Conservation (phyloP, 2,113 vertebrate genomes). For the Stigmatopora argus region DNA sequence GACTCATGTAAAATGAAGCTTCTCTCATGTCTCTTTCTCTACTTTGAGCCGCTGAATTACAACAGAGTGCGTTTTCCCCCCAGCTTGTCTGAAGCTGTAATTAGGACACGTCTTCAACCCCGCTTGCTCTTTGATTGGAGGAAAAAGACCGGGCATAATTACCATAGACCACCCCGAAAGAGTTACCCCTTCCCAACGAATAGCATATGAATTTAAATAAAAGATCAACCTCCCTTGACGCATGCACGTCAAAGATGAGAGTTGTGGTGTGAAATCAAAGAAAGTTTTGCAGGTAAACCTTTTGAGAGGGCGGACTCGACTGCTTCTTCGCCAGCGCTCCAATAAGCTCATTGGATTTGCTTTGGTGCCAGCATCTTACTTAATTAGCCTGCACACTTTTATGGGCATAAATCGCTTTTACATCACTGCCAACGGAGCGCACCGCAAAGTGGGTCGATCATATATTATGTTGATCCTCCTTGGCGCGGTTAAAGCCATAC, state of each 20-base stretch:
- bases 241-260: conserved; percentile 5
- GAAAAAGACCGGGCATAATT: conserved; percentile 36
- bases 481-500: conserved; percentile 59
- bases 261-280: conserved; percentile 12
- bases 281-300: conserved; percentile 8
- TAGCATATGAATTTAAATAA: conserved; percentile 48
- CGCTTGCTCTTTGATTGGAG: conserved; percentile 49
- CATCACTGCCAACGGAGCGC: conserved; percentile 56
- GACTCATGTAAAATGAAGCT: conserved; percentile 36
- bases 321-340: conserved; percentile 46
- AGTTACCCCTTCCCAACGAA: conserved; percentile 29
- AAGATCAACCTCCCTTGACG: conserved; percentile 26
- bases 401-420: conserved; percentile 63
- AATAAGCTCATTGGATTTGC: conserved; percentile 66
- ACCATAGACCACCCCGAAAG: conserved; percentile 27
- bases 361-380: conserved; percentile 60
- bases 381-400: conserved; percentile 68
- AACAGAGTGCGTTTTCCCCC: conserved; percentile 44
- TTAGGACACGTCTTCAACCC: conserved; percentile 53
- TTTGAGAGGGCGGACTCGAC: conserved; percentile 7
- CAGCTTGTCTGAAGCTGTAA: conserved; percentile 48
- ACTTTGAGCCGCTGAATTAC: conserved; percentile 49
- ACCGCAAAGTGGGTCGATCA: conserved; percentile 67
- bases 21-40: neutral
- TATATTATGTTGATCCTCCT: conserved; percentile 66